phyloP scores from a whole-genome alignment of 2,888 invertebrate genomes.

The Philhelius pedissequus region DNA sequence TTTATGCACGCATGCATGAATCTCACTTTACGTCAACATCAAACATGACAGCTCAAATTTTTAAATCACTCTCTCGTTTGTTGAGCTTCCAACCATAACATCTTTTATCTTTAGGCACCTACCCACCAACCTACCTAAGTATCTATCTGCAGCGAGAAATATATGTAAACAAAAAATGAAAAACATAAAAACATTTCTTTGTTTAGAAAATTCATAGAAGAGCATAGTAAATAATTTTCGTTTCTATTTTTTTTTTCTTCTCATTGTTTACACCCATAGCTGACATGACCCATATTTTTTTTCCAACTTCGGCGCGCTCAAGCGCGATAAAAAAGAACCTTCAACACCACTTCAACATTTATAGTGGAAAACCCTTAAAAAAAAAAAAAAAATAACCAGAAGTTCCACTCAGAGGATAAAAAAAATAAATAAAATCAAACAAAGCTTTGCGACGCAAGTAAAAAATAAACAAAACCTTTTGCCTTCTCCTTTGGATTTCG shows the following conservation, averaged over 20 bases:
- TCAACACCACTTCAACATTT: constrained; percentile 39
- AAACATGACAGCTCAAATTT: constrained; percentile 56
- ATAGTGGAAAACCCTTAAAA: constrained; percentile 46
- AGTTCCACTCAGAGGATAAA: background rate
- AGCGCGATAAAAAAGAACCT: constrained; percentile 47
- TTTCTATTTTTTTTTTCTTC: background rate
- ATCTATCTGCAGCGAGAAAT: background rate
- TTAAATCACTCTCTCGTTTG: constrained; percentile 36
- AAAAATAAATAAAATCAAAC: constrained; percentile 10
- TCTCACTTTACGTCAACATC: constrained; percentile 30
- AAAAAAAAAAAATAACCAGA: constrained; percentile 1
- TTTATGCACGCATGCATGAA: constrained; percentile 44
- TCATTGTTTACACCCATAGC: constrained; percentile 55
- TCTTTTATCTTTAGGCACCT: background rate
- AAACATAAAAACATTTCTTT: constrained; percentile 41
- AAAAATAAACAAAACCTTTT: background rate
- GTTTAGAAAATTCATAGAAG: constrained; percentile 59
- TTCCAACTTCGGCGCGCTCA: constrained; percentile 29
- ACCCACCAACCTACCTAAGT: background rate
- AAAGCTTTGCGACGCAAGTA: constrained; percentile 15
- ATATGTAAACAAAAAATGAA: background rate
- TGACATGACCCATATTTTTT: constrained; percentile 66
- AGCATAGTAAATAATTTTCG: constrained; percentile 61
- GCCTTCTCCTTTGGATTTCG: background rate
- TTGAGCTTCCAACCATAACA: constrained; percentile 29